Conservation (phyloP, 2,888 invertebrate species). For the Scaptomyza reducta region DNA sequence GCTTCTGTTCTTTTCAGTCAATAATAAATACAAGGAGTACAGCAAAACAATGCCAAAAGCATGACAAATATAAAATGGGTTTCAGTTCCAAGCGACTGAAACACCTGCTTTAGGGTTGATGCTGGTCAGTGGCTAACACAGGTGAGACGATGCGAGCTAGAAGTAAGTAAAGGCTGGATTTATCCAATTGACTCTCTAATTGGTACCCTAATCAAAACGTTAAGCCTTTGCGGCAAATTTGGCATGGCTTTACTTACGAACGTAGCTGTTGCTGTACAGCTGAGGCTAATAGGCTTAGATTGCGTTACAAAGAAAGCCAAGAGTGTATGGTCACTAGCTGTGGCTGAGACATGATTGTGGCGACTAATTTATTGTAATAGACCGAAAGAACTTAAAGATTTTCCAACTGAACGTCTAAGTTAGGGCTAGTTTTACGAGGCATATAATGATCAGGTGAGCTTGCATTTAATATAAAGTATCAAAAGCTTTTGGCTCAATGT, state of each 20-base stretch:
- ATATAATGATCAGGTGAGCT: constrained; percentile 5
- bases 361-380: constrained; percentile 35
- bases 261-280: constrained; percentile 16
- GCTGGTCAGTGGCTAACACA: constrained; percentile 17
- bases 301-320: constrained; percentile 20
- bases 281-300: constrained; percentile 53
- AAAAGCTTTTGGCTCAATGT: constrained; percentile 12
- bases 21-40: constrained; percentile 37
- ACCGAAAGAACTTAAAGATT: constrained; percentile 2
- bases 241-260: constrained; percentile 63
- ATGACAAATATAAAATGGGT: constrained; percentile 57
- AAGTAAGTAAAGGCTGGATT: constrained; percentile 13
- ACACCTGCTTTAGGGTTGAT: constrained; percentile 53
- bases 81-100: constrained; percentile 27
- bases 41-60: constrained; percentile 38
- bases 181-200: constrained; percentile 46
- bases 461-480: not conserved
- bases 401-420: not conserved
- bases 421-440: not conserved
- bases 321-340: constrained; percentile 44
- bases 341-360: constrained; percentile 33
- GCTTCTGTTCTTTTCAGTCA: constrained; percentile 50
- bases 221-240: constrained; percentile 67
- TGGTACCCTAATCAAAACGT: constrained; percentile 69
- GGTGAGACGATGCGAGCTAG: constrained; percentile 31